Evolutionary conservation across 2,888 invertebrate species (phyloP), one percentile per base, ranked within the genome.

Genomic region (Vandiemenella viatica): DNA sequence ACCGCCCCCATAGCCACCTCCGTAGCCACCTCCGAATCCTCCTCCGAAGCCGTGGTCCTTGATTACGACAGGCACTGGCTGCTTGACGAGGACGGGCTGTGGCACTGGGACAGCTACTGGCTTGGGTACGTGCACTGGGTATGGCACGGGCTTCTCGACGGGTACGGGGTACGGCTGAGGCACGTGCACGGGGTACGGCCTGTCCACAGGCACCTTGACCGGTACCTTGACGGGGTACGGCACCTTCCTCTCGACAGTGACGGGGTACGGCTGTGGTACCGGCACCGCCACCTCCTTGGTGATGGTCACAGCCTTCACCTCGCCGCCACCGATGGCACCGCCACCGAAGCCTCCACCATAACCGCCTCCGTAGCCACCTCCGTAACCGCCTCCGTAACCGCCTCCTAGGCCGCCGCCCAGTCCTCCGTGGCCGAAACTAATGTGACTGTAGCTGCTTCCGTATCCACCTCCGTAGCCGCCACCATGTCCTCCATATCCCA

Each of bases 1-100:
- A n/a, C n/a, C n/a, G n/a, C n/a, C n/a, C n/a, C n/a, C n/a, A n/a
- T n/a, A n/a, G n/a, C n/a, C n/a, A n/a, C n/a, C n/a, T n/a, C n/a
- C n/a, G n/a, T n/a, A n/a, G n/a, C n/a, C n/a, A 21, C 18, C n/a
- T n/a, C 42, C 7, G 18, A 13, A 41, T 23, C 26, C 26, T 10
- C 32, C 32, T 32, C 32, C n/a, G n/a, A n/a, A n/a, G n/a, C n/a
- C n/a, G n/a, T n/a, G n/a, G n/a, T n/a, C n/a, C 32, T 32, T 32
- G n/a, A 53, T 41, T 4, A 43, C 48, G 6, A 53, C 53, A 5
- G 58, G 58, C 20, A 87, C 77, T 3, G 86, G 80, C 52, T 48
- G 45, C 2, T 46, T 32, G 4, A 51, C 51, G n/a, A 46, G 49
- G 15, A 88, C 76, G 51, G 79, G 79, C 45, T 86, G 75, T 51